phyloP scores from a whole-genome alignment of 2,113 vertebrate genomes.

The Xyliphius kryptos region DNA sequence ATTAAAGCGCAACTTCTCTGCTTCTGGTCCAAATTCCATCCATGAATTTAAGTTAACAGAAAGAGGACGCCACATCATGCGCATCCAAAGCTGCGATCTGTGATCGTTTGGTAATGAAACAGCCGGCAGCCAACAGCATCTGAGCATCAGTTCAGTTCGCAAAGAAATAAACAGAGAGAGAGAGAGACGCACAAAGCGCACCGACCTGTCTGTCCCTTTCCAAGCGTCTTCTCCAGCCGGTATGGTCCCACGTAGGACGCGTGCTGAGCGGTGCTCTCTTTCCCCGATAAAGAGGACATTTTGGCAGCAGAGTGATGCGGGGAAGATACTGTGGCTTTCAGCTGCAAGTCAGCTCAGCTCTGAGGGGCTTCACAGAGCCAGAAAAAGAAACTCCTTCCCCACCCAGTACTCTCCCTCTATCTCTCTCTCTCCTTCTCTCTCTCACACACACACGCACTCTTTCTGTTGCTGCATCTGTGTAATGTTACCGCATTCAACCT shows the following conservation, averaged over 20 bases:
- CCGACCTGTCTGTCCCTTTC: conserved; percentile 98
- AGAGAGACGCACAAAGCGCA: conserved; percentile 42
- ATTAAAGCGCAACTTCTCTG: too few species aligned
- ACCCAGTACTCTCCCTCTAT: conserved; percentile 33
- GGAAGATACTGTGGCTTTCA: conserved; percentile 28
- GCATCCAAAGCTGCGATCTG: too few species aligned
- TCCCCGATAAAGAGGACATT: conserved; percentile 82
- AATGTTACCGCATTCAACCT: too few species aligned
- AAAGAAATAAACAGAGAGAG: too few species aligned
- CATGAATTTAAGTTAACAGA: too few species aligned
- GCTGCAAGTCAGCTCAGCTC: conserved; percentile 35
- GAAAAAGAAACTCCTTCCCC: conserved; percentile 42
- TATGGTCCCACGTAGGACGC: conserved; percentile 99
- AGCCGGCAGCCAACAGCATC: too few species aligned
- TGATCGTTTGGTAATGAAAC: too few species aligned
- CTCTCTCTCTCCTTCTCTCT: conserved; percentile 27
- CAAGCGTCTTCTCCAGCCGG: too few species aligned
- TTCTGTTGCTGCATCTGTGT: conserved; percentile 29
- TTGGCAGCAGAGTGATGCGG: conserved; percentile 34
- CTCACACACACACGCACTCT: conserved; percentile 24
- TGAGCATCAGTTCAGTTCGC: too few species aligned
- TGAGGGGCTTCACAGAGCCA: conserved; percentile 26
- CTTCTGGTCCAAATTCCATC: too few species aligned
- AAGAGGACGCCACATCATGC: not conserved
- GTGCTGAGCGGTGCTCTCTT: conserved; percentile 93